Evolutionary conservation across 1,140 invertebrate species (phyloP).

Genomic region (Neodiprion pinetum): DNA sequence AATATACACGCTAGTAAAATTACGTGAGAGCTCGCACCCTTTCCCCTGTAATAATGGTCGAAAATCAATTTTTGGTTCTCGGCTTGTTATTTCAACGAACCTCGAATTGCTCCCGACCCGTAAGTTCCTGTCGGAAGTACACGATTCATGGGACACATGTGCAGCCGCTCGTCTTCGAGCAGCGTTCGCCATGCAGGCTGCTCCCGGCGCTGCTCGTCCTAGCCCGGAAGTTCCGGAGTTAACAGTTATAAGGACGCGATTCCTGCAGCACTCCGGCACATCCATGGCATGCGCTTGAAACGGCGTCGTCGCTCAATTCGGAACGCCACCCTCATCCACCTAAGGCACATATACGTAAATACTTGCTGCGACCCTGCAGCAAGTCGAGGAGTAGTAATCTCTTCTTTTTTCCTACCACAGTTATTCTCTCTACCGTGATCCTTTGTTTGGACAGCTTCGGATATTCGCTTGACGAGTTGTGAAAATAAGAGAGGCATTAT

Average conservation of each 20-base stretch:
- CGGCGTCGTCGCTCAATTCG: background rate
- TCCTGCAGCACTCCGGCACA: background rate
- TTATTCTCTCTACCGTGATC: too few relatives aligned
- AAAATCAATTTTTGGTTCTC: background rate
- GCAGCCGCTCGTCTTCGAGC: background rate
- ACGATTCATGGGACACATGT: slow-evolving; percentile 11
- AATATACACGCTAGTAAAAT: too few relatives aligned
- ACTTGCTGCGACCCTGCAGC: too few relatives aligned
- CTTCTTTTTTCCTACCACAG: too few relatives aligned
- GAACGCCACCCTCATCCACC: background rate
- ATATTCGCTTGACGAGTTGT: too few relatives aligned
- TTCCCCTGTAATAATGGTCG: too few relatives aligned
- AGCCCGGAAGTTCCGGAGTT: background rate
- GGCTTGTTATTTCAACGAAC: slow-evolving; percentile 11
- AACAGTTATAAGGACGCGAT: background rate
- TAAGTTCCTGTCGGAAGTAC: slow-evolving; percentile 6
- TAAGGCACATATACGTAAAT: background rate
- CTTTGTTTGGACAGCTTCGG: too few relatives aligned
- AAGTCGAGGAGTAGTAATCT: too few relatives aligned
- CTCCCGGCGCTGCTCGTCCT: background rate
- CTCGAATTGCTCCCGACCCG: background rate
- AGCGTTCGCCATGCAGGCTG: background rate
- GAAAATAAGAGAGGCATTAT: too few relatives aligned
- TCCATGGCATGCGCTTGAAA: background rate
- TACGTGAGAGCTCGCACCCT: too few relatives aligned